phyloP scores from a whole-genome alignment of 1,140 invertebrate genomes.

The Geopemphigus sp. region DNA sequence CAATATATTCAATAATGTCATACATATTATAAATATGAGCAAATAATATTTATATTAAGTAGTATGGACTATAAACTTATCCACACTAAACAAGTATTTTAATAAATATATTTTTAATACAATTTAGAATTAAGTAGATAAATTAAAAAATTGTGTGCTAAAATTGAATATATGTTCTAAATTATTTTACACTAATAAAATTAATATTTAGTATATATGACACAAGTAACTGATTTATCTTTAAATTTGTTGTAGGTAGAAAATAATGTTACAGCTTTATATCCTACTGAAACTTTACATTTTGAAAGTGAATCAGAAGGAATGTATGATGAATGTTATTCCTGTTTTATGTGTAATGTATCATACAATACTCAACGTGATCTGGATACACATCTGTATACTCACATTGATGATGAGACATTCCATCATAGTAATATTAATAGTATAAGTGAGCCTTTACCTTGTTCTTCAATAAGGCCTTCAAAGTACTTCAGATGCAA shows the following conservation, averaged over 20 bases:
- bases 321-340: conserved; percentile 40
- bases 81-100: too few relatives aligned
- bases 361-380: conserved; percentile 37
- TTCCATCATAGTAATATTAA: conserved; percentile 46
- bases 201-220: neutral
- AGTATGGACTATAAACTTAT: too few relatives aligned
- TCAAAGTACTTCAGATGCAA: conserved; percentile 37
- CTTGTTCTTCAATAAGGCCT: conserved; percentile 16
- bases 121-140: too few relatives aligned
- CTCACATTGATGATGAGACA: conserved; percentile 42
- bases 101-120: too few relatives aligned
- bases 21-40: too few relatives aligned
- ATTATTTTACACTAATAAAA: neutral
- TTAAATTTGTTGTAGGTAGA: conserved; percentile 3
- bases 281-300: neutral
- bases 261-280: neutral
- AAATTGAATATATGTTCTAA: neutral
- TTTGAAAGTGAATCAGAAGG: conserved; percentile 30
- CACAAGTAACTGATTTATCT: neutral
- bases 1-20: too few relatives aligned
- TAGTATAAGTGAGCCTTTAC: conserved; percentile 42
- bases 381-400: conserved; percentile 15
- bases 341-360: conserved; percentile 47
- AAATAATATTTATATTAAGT: too few relatives aligned
- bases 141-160: too few relatives aligned